phyloP scores from a whole-genome alignment of 2,888 invertebrate genomes.

The Rhimphoctona megacephalus region DNA sequence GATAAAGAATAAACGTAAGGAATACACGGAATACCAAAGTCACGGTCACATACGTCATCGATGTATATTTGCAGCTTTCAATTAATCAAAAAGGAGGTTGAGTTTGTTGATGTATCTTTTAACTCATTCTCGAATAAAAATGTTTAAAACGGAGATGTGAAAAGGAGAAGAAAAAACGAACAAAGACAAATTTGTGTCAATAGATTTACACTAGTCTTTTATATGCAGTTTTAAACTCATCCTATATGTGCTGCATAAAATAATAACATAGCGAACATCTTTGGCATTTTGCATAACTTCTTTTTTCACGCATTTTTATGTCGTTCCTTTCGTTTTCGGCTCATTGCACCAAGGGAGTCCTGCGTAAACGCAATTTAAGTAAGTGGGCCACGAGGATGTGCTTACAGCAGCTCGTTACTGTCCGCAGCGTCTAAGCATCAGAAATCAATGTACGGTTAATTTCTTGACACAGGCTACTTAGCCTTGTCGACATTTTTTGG shows the following conservation, averaged over 20 bases:
- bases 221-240: not conserved
- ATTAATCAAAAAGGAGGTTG: not conserved
- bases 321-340: slow-evolving; percentile 73
- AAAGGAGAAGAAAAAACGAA: slow-evolving; percentile 3
- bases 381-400: slow-evolving; percentile 67
- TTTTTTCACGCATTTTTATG: slow-evolving; percentile 23
- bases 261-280: not conserved
- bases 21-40: slow-evolving; percentile 13
- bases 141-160: not conserved
- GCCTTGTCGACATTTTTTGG: not conserved
- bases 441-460: slow-evolving; percentile 4
- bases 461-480: slow-evolving; percentile 13
- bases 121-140: not conserved
- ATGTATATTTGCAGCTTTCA: not conserved
- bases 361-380: not conserved
- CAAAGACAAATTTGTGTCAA: slow-evolving; percentile 26
- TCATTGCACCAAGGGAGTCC: not conserved
- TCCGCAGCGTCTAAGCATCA: not conserved
- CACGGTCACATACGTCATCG: not conserved
- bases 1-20: slow-evolving; percentile 14
- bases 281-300: not conserved
- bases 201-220: not conserved
- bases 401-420: slow-evolving; percentile 15
- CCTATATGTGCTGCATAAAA: too few relatives aligned
- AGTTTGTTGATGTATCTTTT: slow-evolving; percentile 22